Evolutionary conservation across 2,888 invertebrate genomes (phyloP).

Genomic region (Nomada fabriciana): DNA sequence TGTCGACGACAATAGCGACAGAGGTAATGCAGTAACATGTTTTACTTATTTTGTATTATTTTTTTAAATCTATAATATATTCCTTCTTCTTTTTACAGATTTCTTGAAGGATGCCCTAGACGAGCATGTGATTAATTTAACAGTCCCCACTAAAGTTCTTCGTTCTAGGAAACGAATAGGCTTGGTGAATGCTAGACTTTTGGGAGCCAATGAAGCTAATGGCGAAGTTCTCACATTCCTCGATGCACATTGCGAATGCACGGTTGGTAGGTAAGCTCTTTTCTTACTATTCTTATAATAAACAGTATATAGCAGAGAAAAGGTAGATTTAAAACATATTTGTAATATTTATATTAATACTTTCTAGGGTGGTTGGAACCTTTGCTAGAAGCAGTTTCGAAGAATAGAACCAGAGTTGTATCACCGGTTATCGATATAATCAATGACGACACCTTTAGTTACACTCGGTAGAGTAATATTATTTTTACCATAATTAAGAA

Average conservation of each 20-base stretch:
- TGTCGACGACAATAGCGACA: conserved; percentile 95
- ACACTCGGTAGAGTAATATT: conserved; percentile 85
- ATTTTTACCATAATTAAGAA: neutral
- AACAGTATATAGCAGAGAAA: neutral
- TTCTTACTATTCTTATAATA: neutral
- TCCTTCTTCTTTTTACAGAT: conserved; percentile 82
- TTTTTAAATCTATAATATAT: neutral
- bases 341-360: neutral
- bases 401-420: conserved; percentile 88
- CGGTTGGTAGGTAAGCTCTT: conserved; percentile 87
- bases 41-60: neutral
- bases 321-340: neutral
- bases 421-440: conserved; percentile 97
- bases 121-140: conserved; percentile 87
- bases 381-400: conserved; percentile 88
- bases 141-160: conserved; percentile 88
- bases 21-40: conserved; percentile 86
- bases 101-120: conserved; percentile 89
- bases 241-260: conserved; percentile 97
- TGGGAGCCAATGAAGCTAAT: conserved; percentile 90
- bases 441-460: conserved; percentile 97
- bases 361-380: conserved; percentile 91
- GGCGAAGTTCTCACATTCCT: conserved; percentile 94
- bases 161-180: conserved; percentile 90
- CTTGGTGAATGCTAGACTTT: conserved; percentile 92